A percentile compares a stretch with the other conserved stretches of the same genome.
Conservation (phyloP, 2,888 invertebrate species). For the Standfussiana lucernea region DNA sequence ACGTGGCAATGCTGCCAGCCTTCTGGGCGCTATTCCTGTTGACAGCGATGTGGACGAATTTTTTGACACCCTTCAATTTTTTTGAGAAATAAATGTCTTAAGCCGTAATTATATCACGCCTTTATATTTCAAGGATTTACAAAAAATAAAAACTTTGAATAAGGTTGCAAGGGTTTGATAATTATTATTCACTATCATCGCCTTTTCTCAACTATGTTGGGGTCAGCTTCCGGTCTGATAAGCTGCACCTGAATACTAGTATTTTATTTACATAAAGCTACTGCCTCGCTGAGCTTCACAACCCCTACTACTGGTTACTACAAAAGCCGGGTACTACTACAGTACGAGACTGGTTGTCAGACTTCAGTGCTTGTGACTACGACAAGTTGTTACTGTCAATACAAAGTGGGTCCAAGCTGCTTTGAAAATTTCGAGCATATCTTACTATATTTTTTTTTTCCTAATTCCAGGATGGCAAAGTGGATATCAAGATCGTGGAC, state of each 20-base stretch:
- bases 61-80: no score
- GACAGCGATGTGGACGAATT: no score
- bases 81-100: no score
- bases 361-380: neutral
- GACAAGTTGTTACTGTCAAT: neutral
- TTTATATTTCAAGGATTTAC: neutral
- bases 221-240: neutral
- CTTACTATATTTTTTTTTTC: neutral
- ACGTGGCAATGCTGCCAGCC: no score
- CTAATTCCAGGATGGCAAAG: constrained; percentile 54
- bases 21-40: no score
- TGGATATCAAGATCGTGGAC: constrained; percentile 77
- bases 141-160: no score
- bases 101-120: neutral
- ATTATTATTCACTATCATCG: neutral
- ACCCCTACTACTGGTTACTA: no score
- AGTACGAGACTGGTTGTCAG: neutral
- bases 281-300: no score
- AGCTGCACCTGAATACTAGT: neutral
- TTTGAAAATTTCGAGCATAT: neutral
- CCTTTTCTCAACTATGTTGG: neutral
- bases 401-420: neutral
- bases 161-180: no score
- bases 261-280: neutral
- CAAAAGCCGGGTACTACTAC: no score